phyloP scores from a whole-genome alignment of 2,113 vertebrate species.

The Hypomesus transpacificus region DNA sequence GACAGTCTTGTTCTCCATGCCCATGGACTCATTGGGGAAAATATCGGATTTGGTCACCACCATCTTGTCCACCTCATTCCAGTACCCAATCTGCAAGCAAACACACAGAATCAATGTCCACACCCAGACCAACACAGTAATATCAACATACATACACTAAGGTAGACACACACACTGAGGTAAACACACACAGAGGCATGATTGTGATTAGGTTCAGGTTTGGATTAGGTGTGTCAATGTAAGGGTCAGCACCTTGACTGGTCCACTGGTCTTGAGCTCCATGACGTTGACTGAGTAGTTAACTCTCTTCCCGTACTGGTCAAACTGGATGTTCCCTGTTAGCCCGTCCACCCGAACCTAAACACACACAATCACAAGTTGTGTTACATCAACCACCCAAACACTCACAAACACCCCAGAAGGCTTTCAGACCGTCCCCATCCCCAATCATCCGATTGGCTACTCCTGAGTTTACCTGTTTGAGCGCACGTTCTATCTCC shows the following conservation, averaged over 20 bases:
- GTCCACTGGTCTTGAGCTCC: conserved; percentile 94
- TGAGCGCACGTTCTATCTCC: conserved; percentile 94
- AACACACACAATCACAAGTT: conserved; percentile 4
- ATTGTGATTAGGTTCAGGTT: background rate
- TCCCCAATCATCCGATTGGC: background rate
- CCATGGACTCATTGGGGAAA: conserved; percentile 89
- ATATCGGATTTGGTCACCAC: conserved; percentile 88
- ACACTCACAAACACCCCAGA: background rate
- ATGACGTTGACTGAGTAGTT: conserved; percentile 96
- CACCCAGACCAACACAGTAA: conserved; percentile 2
- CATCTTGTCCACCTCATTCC: conserved; percentile 98
- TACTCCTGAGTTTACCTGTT: conserved; percentile 76
- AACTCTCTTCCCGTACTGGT: conserved; percentile 93
- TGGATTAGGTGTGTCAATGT: background rate
- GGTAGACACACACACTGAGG: background rate
- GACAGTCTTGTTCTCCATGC: conserved; percentile 95
- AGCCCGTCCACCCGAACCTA: conserved; percentile 94
- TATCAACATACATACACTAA: background rate
- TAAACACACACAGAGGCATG: conserved; percentile 15
- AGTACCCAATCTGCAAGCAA: conserved; percentile 87
- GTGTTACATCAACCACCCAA: background rate
- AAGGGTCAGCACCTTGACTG: conserved; percentile 82
- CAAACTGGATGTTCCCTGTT: conserved; percentile 95
- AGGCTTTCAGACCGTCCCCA: background rate
- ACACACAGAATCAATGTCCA: conserved; percentile 9